Conservation (phyloP, 2,888 invertebrate genomes). For the Lycophotia porphyrea region DNA sequence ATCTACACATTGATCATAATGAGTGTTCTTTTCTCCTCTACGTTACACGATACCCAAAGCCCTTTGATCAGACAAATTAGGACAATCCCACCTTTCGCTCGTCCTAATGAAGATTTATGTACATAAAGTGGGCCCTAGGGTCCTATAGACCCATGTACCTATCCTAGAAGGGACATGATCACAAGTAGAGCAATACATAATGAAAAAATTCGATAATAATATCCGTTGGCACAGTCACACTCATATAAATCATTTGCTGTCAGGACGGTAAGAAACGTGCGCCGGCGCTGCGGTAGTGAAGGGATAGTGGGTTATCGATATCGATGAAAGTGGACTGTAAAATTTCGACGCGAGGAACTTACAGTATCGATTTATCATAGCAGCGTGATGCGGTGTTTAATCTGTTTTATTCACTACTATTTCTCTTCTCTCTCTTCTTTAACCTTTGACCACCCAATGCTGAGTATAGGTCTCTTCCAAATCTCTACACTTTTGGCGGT, state of each 20-base stretch:
- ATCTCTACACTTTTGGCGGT: too few species aligned
- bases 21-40: too few species aligned
- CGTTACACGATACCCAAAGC: neutral
- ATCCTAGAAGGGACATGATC: conserved; percentile 38
- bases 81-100: conserved; percentile 1
- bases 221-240: conserved; percentile 71
- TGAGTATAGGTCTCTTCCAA: too few species aligned
- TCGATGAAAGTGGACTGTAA: conserved; percentile 9
- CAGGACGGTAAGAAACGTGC: conserved; percentile 74
- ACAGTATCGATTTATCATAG: neutral
- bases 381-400: neutral
- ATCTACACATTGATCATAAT: too few species aligned
- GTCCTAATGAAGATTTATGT: conserved; percentile 49
- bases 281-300: conserved; percentile 58
- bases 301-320: conserved; percentile 43
- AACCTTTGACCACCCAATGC: too few species aligned
- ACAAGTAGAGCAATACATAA: conserved; percentile 60
- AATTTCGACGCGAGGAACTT: too few species aligned
- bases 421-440: too few species aligned
- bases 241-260: conserved; percentile 79
- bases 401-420: neutral
- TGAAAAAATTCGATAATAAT: conserved; percentile 67
- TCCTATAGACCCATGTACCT: conserved; percentile 8
- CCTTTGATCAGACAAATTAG: neutral
- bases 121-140: conserved; percentile 20